phyloP scores from a whole-genome alignment of 1,140 invertebrate species.

The Pissodes strobi region DNA sequence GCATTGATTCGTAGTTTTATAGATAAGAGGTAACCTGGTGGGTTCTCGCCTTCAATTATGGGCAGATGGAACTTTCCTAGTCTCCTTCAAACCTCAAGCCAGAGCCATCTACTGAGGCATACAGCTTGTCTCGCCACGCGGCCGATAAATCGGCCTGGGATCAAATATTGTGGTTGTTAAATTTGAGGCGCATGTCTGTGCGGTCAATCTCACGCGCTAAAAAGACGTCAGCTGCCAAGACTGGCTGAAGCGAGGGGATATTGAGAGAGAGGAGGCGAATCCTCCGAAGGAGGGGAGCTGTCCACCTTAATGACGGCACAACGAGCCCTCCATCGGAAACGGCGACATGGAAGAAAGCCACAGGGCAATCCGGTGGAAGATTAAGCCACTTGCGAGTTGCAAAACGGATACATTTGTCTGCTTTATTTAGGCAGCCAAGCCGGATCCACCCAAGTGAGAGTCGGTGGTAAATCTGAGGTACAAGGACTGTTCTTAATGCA shows the following conservation, averaged over 20 bases:
- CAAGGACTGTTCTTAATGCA: neutral
- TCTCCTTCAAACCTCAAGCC: neutral
- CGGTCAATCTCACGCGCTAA: neutral
- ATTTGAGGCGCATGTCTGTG: neutral
- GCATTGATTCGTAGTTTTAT: neutral
- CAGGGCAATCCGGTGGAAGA: slow-evolving; percentile 21
- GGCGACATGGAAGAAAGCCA: slow-evolving; percentile 32
- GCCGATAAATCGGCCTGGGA: neutral
- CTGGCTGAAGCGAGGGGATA: neutral
- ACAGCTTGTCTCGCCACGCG: neutral
- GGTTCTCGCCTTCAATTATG: neutral
- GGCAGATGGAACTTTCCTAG: neutral
- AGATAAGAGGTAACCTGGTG: no score
- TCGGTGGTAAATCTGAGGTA: neutral
- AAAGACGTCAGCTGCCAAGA: neutral
- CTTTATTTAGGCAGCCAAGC: slow-evolving; percentile 22
- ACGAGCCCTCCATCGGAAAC: slow-evolving; percentile 42
- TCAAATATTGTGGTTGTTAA: neutral
- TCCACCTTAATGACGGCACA: slow-evolving; percentile 8
- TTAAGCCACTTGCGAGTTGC: no score
- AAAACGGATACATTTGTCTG: no score
- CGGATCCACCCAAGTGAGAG: neutral
- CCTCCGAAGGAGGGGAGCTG: neutral
- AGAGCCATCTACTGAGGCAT: neutral
- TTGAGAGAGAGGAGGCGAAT: neutral